Evolutionary conservation across 92 coral and sea anemone species (phyloP), one percentile per base, ranked within the genome.

Genomic region (Porites lobata): DNA sequence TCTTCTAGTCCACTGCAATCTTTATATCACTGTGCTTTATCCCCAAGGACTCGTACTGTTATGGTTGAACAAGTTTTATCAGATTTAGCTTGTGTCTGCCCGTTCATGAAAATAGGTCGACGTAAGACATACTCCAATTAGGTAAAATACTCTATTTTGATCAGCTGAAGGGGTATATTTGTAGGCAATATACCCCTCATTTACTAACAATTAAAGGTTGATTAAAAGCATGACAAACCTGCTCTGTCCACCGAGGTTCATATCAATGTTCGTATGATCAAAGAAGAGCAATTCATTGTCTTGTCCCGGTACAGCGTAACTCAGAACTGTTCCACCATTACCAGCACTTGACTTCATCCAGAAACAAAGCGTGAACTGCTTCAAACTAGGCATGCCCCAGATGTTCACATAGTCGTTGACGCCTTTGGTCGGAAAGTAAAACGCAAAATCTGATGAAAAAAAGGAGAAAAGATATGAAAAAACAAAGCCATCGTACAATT

Each of bases 341-440:
- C 50, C 3, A 7, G 15, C 85, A 13, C 47, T 67, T 3, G 85
- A 50, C 15, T 58, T 51, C 76, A 81, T 81, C 85, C 85, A 81
- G 65, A 81, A 68, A 53, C 85, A 81, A 13, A 53, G 50, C 15
- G 85, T 81, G 51, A 81, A 53, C 52, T 22, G 50, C 2, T 29
- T 56, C 65, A 79, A 22, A 65, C 47, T 65, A 63, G 10, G 84
- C 84, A 79, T 79, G 59, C 84, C 84, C 75, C 50, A 52, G 52
- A 81, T 50, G 17, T 15, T 22, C 51, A 51, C 76, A 19, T 81
- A 81, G 22, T 81, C 65, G 11, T 18, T 50, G 11, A 18, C 29
- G 14, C 77, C 77, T 57, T 68, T 67, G 52, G 13, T 51, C 26
- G 85, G 77, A n/a, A 81, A 81, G 18, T 56, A 8, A 22, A 81